Evolutionary conservation across 2,888 invertebrate species (phyloP).

Genomic region (Sarcophaga variegata): DNA sequence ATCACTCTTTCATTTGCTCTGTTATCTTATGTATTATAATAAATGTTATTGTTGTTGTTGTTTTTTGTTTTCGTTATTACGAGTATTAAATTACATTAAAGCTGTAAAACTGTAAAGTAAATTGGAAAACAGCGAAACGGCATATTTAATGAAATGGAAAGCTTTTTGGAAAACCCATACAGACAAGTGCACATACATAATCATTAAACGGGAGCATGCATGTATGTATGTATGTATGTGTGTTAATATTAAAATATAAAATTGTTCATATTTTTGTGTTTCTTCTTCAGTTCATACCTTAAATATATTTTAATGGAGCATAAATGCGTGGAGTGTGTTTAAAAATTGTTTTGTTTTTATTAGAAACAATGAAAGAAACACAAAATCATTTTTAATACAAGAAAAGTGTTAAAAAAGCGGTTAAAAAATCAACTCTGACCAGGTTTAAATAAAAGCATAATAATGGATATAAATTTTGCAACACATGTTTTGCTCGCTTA

Average conservation of each 20-base stretch:
- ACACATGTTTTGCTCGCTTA: slow-evolving; percentile 43
- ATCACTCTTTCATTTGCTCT: not conserved
- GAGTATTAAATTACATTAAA: slow-evolving; percentile 6
- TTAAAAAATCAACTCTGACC: not conserved
- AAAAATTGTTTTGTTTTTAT: too few relatives aligned
- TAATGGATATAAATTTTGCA: slow-evolving; percentile 46
- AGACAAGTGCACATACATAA: not conserved
- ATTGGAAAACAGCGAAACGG: not conserved
- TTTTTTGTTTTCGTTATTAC: not conserved
- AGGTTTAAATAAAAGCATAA: slow-evolving; percentile 12
- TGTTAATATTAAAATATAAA: not conserved
- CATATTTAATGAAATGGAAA: not conserved
- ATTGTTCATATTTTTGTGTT: too few relatives aligned
- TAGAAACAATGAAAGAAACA: not conserved
- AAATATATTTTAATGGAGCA: too few relatives aligned
- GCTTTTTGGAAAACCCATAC: not conserved
- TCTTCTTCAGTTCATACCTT: too few relatives aligned
- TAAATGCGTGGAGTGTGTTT: too few relatives aligned
- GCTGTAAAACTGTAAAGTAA: too few relatives aligned
- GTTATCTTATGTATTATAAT: not conserved
- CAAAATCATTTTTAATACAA: slow-evolving; percentile 1
- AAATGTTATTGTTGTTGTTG: not conserved
- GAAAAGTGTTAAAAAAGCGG: not conserved
- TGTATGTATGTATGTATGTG: not conserved
- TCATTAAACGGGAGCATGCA: too few relatives aligned